These are phyloP conservation scores for Lasioglossum leucozonium DNA, from an alignment of 2,888 invertebrate genomes.

Conservation along the genomic window DNA sequence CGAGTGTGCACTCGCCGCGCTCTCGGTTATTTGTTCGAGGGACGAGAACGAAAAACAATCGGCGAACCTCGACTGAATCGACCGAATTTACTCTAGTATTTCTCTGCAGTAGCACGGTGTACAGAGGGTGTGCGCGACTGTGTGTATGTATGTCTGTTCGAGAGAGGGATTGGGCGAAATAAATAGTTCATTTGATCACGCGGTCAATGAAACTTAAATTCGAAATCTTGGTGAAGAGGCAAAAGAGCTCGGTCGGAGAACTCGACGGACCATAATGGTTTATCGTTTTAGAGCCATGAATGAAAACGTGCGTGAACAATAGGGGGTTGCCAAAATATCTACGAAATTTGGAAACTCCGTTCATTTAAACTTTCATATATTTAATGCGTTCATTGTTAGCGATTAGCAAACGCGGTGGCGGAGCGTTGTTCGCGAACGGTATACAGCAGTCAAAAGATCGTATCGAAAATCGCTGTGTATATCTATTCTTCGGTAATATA, in stretches of 20 bases:
- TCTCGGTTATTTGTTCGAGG: constrained; percentile 70
- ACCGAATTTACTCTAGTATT: constrained; percentile 42
- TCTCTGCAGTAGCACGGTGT: constrained; percentile 1
- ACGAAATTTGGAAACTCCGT: not conserved
- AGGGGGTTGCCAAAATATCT: not conserved
- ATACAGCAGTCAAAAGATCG: not conserved
- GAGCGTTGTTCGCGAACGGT: not conserved
- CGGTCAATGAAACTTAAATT: constrained; percentile 60
- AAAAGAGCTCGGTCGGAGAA: constrained; percentile 14
- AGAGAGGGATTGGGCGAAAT: constrained; percentile 8
- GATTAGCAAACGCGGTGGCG: not conserved
- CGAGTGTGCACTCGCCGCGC: constrained; percentile 64
- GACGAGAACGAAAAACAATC: constrained; percentile 68
- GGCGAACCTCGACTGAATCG: constrained; percentile 55
- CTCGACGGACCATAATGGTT: constrained; percentile 44
- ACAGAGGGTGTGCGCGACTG: not conserved
- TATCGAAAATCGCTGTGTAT: not conserved
- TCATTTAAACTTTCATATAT: not conserved
- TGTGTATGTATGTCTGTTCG: not conserved
- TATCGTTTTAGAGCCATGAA: constrained; percentile 44
- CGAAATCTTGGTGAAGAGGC: constrained; percentile 36
- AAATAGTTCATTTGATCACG: constrained; percentile 55
- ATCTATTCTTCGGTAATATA: not conserved
- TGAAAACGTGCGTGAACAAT: constrained; percentile 34
- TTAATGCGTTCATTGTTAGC: not conserved